Evolutionary conservation across 2,797 vertebrate genomes (phyloP).

Genomic region (Lepidocolaptes lacrymiger): DNA sequence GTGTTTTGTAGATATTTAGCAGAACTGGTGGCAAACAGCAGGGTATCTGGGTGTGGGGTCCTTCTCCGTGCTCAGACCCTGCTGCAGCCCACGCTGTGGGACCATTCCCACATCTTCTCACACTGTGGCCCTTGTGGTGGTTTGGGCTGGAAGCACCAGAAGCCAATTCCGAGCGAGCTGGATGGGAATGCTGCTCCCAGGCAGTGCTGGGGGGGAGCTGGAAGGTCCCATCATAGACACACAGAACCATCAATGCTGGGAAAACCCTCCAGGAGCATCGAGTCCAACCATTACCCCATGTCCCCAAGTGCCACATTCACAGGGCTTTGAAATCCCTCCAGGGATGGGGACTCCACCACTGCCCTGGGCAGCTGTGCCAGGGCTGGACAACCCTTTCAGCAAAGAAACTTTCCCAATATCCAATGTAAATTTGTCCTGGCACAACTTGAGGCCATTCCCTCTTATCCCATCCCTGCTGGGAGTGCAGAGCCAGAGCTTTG

Average conservation of each 20-base stretch:
- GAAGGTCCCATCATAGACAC: background rate
- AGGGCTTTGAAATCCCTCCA: background rate
- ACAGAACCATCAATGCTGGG: background rate
- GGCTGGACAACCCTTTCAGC: background rate
- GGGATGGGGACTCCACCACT: background rate
- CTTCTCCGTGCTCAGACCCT: fast-evolving
- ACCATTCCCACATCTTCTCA: background rate
- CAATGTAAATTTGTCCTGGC: background rate
- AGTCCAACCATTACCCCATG: background rate
- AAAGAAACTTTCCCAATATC: background rate
- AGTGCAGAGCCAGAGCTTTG: background rate
- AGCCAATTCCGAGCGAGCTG: background rate
- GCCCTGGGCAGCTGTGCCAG: background rate
- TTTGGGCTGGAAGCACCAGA: background rate
- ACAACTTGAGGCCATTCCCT: background rate
- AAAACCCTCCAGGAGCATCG: background rate
- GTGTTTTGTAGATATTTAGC: background rate
- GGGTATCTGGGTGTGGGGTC: background rate
- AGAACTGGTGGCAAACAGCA: fast-evolving
- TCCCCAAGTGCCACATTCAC: background rate
- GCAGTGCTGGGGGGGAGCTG: background rate
- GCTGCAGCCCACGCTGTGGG: background rate
- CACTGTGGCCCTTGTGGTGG: fast-evolving
- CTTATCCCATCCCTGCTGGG: background rate
- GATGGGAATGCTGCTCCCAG: background rate